Conservation (phyloP, 2,888 invertebrate genomes). For the Dasypogon diadema region DNA sequence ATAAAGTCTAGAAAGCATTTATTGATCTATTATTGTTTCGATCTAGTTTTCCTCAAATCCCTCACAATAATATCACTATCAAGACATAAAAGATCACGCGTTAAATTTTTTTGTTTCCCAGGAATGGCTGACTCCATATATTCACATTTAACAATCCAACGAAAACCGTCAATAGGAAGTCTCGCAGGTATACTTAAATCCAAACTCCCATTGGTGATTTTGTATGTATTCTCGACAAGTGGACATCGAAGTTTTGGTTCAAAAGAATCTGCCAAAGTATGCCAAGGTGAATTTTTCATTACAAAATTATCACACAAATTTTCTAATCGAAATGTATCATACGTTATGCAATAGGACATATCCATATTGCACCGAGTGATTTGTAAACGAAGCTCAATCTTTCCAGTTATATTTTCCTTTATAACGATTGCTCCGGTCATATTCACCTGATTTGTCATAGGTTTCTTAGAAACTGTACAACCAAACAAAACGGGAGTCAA, state of each 20-base stretch:
- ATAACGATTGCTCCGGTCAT: slow-evolving; percentile 47
- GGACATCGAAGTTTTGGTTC: slow-evolving; percentile 46
- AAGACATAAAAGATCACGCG: slow-evolving; percentile 28
- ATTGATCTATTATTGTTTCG: not conserved
- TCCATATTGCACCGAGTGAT: slow-evolving; percentile 51
- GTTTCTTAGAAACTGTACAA: slow-evolving; percentile 46
- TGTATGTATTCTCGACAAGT: slow-evolving; percentile 31
- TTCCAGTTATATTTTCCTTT: slow-evolving; percentile 44
- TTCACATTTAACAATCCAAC: slow-evolving; percentile 51
- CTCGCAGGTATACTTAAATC: slow-evolving; percentile 19
- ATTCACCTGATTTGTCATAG: slow-evolving; percentile 31
- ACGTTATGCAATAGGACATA: slow-evolving; percentile 47
- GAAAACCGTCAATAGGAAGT: slow-evolving; percentile 51
- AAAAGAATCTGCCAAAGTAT: slow-evolving; percentile 24
- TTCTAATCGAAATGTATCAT: slow-evolving; percentile 12
- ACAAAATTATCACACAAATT: slow-evolving; percentile 45
- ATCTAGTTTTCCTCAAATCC: slow-evolving; percentile 21
- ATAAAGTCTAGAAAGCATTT: too few relatives aligned
- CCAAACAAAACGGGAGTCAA: slow-evolving; percentile 20
- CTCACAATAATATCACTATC: slow-evolving; percentile 48
- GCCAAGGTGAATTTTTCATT: slow-evolving; percentile 30
- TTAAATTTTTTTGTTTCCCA: not conserved
- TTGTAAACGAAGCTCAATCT: slow-evolving; percentile 30
- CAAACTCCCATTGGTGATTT: slow-evolving; percentile 9
- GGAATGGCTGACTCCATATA: slow-evolving; percentile 10